These are phyloP conservation scores for Artemia sinica DNA, from an alignment of 2,888 invertebrate species.

Conservation along the genomic window DNA sequence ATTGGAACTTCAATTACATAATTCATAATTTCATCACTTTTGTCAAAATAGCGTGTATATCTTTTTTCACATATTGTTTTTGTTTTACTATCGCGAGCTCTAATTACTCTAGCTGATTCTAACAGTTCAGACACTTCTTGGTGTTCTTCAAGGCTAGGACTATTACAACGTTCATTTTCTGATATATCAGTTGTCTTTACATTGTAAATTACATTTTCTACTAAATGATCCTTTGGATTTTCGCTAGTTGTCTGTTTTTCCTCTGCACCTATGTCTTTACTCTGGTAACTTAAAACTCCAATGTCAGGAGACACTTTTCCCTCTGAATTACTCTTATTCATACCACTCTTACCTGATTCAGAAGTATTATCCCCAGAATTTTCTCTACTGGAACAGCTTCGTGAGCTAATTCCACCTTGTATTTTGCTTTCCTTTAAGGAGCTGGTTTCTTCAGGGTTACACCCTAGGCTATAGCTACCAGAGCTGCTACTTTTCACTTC, in stretches of 20 bases:
- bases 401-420: no score
- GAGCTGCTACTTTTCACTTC: slow-evolving; percentile 25
- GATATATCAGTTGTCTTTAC: no score
- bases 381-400: neutral
- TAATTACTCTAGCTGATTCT: no score
- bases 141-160: no score
- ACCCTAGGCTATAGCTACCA: slow-evolving; percentile 25
- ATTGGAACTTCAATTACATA: neutral
- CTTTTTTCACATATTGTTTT: neutral
- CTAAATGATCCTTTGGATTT: neutral
- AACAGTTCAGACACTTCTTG: no score
- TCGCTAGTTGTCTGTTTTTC: neutral
- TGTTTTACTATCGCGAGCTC: no score
- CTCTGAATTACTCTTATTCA: neutral
- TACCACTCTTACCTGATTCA: no score
- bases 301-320: neutral
- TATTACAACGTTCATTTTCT: no score
- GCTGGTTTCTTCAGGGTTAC: neutral
- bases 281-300: no score
- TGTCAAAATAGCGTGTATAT: slow-evolving; percentile 6
- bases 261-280: no score
- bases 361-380: neutral
- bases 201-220: no score
- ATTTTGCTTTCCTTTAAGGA: no score
- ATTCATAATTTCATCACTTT: neutral